phyloP scores from a whole-genome alignment of 2,113 vertebrate genomes.

The Nycticorax nycticorax region DNA sequence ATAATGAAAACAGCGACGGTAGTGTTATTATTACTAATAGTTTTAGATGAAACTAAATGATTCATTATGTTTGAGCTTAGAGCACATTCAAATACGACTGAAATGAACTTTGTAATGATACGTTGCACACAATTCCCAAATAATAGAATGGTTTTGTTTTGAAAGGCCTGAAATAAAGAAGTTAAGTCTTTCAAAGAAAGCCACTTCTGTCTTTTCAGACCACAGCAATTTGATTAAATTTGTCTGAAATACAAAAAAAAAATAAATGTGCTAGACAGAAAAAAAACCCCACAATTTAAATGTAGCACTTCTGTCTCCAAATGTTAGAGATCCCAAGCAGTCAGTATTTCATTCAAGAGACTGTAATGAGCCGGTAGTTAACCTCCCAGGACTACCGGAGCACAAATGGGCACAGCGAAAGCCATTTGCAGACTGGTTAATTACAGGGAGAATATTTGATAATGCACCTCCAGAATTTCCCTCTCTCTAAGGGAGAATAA shows the following conservation, averaged over 20 bases:
- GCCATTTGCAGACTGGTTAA: background rate
- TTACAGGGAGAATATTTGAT: background rate
- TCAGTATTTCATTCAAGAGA: background rate
- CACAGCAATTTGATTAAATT: background rate
- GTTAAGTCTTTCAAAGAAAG: background rate
- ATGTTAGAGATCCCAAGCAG: background rate
- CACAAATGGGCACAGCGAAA: background rate
- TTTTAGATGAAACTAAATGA: background rate
- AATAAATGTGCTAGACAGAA: rapidly evolving
- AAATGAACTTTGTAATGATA: background rate
- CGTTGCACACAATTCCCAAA: background rate
- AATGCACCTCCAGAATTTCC: background rate
- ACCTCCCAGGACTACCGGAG: background rate
- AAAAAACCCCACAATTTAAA: background rate
- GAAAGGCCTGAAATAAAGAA: background rate
- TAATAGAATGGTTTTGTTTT: background rate
- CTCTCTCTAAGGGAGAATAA: background rate
- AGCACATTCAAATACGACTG: background rate
- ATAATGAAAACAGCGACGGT: too few relatives aligned
- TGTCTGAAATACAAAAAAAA: background rate
- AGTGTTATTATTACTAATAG: background rate
- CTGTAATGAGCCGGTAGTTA: rapidly evolving
- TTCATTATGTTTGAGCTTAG: background rate
- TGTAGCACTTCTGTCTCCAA: background rate
- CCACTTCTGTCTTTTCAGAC: background rate